Evolutionary conservation across 2,113 vertebrate species (phyloP), one percentile per base, ranked within the genome.

Genomic region (Calyptomena viridis): DNA sequence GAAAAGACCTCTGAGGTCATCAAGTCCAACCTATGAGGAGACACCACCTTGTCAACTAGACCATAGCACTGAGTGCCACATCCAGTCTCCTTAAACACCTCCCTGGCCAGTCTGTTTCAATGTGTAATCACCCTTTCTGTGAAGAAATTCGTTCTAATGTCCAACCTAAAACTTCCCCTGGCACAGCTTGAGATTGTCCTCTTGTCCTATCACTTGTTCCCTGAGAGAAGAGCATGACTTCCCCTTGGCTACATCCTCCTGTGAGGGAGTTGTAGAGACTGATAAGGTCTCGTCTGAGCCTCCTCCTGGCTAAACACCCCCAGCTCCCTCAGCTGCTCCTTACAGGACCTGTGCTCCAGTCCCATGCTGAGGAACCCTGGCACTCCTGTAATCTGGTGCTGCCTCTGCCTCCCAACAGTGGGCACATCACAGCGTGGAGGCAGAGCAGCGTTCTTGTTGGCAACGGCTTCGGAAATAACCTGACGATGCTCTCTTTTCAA

Each of bases 381-480:
- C 13, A 4, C 12, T 6, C 17, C 1, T 7, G 1, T 10, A 3
- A 2, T 4, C 3, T 3, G 1, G 30, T 8, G 31, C 71, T 27
- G 3, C 23, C 23, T 27, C 25, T 21, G 37, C 8, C 33, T 42
- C 22, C 11, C 9, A 37, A 44, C 31, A 5, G 50, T 1, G 8
- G 30, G 42, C 9, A 3, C 1, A 0, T 12, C 8, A n/a, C 35
- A 27, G 49, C 28, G 8, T 12, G 14, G 44, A 30, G 24, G 20
- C 50, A 37, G 19, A 23, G 73, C 14, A 44, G 30, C 25, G 12
- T 58, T 58, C 63, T 28, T 25, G 21, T 35, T 21, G 18, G 33
- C 0, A 0, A n/a, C 1, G 1, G 28, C 63, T 78, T 87, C 0
- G 0, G 59, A 84, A 86, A 55, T 59, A 80, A 11, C 22, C 20